These are phyloP conservation scores for Knipowitschia caucasica DNA, from an alignment of 2,797 vertebrate genomes.

Conservation along the genomic window DNA sequence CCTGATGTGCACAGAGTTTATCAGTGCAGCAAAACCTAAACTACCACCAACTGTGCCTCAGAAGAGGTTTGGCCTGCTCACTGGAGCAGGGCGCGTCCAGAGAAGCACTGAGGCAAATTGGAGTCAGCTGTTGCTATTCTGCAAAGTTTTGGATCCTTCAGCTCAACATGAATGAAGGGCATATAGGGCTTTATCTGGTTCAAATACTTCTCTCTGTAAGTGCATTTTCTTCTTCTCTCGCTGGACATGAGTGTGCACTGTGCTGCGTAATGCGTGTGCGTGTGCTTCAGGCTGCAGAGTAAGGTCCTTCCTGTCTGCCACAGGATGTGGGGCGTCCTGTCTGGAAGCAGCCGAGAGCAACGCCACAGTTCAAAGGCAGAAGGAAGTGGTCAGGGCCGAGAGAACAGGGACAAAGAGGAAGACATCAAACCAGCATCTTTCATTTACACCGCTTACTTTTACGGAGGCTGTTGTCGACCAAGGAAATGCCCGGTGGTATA, in stretches of 20 bases:
- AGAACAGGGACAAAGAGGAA: conserved; percentile 48
- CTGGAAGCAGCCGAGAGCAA: conserved; percentile 54
- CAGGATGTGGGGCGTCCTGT: conserved; percentile 77
- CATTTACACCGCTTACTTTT: too few species aligned
- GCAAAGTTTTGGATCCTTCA: conserved; percentile 39
- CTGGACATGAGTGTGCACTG: conserved; percentile 16
- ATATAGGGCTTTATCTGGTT: conserved; percentile 19
- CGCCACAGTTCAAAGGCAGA: conserved; percentile 64
- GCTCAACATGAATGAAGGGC: conserved; percentile 12
- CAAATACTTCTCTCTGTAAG: not conserved
- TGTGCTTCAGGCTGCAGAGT: conserved; percentile 41
- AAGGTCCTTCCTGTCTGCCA: conserved; percentile 61
- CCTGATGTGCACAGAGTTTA: conserved; percentile 56
- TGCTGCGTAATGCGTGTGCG: conserved; percentile 11
- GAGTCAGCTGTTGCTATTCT: conserved; percentile 65
- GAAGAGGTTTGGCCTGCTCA: conserved; percentile 57
- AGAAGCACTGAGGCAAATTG: conserved; percentile 58
- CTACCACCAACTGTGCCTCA: conserved; percentile 49
- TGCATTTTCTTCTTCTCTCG: conserved; percentile 11
- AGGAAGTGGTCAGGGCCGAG: conserved; percentile 69
- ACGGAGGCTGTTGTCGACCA: too few species aligned
- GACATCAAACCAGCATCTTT: conserved; percentile 26
- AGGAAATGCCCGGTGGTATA: too few species aligned
- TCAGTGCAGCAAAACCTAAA: conserved; percentile 42
- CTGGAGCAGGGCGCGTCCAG: conserved; percentile 49